These are phyloP conservation scores for Camelus bactrianus DNA, from an alignment of 2,113 vertebrate genomes.

Conservation along the genomic window DNA sequence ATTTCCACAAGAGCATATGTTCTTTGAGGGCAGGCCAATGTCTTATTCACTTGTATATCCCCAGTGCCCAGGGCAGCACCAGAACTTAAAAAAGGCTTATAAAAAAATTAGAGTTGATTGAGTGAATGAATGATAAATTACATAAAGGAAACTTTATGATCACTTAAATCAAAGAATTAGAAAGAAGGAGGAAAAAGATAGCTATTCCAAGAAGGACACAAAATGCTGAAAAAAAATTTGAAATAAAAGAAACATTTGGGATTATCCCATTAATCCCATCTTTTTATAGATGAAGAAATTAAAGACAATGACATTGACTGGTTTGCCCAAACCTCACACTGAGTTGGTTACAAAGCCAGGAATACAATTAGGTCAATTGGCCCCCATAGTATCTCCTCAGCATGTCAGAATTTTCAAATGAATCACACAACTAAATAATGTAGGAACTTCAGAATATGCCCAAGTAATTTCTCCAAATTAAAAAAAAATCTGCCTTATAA, in stretches of 20 bases:
- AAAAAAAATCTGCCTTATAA: neutral
- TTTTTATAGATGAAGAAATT: constrained; percentile 30
- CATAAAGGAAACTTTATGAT: neutral
- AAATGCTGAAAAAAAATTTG: neutral
- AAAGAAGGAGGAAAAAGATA: neutral
- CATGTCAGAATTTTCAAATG: neutral
- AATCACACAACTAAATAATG: neutral
- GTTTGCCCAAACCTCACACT: neutral
- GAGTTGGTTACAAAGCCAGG: neutral
- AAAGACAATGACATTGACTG: neutral
- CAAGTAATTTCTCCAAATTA: neutral
- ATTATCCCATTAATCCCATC: neutral
- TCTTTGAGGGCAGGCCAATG: neutral
- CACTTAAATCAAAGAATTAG: neutral
- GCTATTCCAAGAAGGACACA: neutral
- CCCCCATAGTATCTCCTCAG: neutral
- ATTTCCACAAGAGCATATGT: neutral
- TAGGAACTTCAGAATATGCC: neutral
- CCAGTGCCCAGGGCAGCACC: neutral
- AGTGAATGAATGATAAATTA: neutral
- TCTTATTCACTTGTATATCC: neutral
- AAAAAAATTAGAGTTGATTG: neutral
- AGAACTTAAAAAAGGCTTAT: neutral
- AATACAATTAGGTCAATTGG: neutral
- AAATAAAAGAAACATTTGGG: neutral